phyloP scores from a whole-genome alignment of 2,113 vertebrate genomes.

The Cryptotis parvus region DNA sequence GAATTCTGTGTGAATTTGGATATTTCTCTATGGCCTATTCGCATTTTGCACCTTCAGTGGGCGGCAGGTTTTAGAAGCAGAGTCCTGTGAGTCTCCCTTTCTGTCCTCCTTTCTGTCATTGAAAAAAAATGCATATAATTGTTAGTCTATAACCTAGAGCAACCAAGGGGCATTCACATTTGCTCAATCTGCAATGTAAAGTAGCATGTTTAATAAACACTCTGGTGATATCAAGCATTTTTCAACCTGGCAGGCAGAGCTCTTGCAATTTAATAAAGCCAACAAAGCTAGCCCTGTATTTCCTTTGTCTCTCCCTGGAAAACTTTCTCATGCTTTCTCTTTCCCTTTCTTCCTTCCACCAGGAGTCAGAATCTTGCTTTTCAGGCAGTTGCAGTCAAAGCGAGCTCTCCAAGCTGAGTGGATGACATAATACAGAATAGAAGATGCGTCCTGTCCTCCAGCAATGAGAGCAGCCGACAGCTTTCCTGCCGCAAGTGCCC shows the following conservation, averaged over 20 bases:
- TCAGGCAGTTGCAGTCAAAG: neutral
- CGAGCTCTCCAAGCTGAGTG: neutral
- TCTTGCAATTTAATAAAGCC: constrained; percentile 60
- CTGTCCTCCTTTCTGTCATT: constrained; percentile 1
- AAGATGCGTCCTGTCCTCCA: neutral
- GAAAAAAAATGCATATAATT: constrained; percentile 56
- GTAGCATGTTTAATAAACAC: constrained; percentile 69
- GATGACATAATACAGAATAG: neutral
- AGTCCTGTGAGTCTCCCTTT: neutral
- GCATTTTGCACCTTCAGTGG: neutral
- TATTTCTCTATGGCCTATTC: neutral
- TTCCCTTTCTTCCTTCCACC: constrained; percentile 15
- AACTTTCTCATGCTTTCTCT: constrained; percentile 43
- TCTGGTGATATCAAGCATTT: constrained; percentile 58
- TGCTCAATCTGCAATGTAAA: constrained; percentile 70
- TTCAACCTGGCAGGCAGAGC: constrained; percentile 47
- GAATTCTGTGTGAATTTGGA: neutral
- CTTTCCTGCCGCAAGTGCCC: neutral
- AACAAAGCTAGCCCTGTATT: constrained; percentile 38
- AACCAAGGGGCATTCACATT: constrained; percentile 43
- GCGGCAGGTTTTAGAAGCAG: neutral
- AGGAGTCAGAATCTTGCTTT: constrained; percentile 26
- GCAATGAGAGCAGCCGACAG: neutral
- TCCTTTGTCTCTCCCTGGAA: constrained; percentile 57
- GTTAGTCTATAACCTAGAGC: constrained; percentile 25